Conservation (phyloP, 2,113 vertebrate genomes). For the Paraplagusia blochii region DNA sequence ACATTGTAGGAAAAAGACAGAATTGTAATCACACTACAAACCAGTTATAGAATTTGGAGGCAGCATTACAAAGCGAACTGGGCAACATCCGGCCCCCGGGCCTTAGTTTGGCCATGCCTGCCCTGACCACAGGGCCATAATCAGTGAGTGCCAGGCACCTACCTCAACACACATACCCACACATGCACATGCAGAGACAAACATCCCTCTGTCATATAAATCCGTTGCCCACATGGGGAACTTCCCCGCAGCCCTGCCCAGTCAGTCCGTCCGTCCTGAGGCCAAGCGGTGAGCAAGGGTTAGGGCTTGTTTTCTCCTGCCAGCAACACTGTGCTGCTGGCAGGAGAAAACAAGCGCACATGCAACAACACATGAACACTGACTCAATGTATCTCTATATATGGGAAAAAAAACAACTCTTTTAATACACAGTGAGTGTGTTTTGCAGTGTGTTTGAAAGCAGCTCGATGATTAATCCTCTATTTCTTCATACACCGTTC, state of each 20-base stretch:
- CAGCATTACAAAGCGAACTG: too few relatives aligned
- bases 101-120: too few relatives aligned
- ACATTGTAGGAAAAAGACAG: too few relatives aligned
- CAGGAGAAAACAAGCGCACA: constrained; percentile 21
- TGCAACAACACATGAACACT: constrained; percentile 4
- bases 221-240: constrained; percentile 55
- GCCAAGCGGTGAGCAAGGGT: constrained; percentile 17
- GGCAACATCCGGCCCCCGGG: too few relatives aligned
- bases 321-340: constrained; percentile 31
- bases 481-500: background rate
- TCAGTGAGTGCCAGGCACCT: constrained; percentile 34
- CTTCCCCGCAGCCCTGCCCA: constrained; percentile 48
- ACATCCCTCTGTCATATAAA: constrained; percentile 47
- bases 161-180: constrained; percentile 11
- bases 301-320: too few relatives aligned
- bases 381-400: background rate
- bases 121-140: constrained; percentile 38
- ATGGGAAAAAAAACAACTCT: background rate
- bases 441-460: background rate
- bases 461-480: background rate
- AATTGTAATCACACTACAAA: too few relatives aligned
- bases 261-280: constrained; percentile 27
- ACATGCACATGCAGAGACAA: constrained; percentile 22
- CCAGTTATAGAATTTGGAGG: too few relatives aligned
- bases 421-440: background rate